Conservation (phyloP, 1,140 invertebrate species). For the Parasteatoda tepidariorum region DNA sequence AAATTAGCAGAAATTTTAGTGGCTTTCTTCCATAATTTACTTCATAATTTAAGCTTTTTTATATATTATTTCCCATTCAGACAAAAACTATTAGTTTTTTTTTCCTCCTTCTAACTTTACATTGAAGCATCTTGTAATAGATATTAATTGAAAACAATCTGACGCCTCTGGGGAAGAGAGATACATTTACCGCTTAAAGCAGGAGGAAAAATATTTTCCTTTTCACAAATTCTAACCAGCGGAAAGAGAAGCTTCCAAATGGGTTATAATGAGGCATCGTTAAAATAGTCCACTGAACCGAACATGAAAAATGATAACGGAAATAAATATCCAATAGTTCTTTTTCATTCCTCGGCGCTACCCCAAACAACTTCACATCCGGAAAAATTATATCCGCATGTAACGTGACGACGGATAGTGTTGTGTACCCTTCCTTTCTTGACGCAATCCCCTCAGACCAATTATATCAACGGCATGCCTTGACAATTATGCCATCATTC, state of each 20-base stretch:
- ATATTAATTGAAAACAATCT: slow-evolving; percentile 46
- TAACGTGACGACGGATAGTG: background rate
- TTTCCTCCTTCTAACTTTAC: too few relatives aligned
- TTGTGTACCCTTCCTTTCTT: background rate
- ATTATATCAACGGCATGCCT: slow-evolving; percentile 38
- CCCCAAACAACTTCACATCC: slow-evolving; percentile 31
- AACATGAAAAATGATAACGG: slow-evolving; percentile 50
- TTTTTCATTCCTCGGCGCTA: slow-evolving; percentile 18
- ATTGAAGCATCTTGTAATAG: background rate
- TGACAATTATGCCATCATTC: slow-evolving; percentile 31
- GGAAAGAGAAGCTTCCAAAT: slow-evolving; percentile 3
- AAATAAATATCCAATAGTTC: slow-evolving; percentile 54
- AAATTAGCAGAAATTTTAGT: too few relatives aligned
- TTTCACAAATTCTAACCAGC: background rate
- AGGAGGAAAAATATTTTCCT: background rate
- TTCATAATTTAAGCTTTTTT: too few relatives aligned
- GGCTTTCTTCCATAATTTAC: too few relatives aligned
- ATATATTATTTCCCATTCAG: too few relatives aligned
- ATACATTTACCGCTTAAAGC: background rate
- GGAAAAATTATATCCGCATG: slow-evolving; percentile 52
- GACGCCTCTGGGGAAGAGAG: slow-evolving; percentile 16
- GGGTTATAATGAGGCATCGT: slow-evolving; percentile 54
- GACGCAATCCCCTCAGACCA: slow-evolving; percentile 13
- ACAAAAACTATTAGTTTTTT: too few relatives aligned
- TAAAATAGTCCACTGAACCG: slow-evolving; percentile 50